Conservation (phyloP, 1,140 invertebrate genomes). For the Thaumatotibia leucotreta region DNA sequence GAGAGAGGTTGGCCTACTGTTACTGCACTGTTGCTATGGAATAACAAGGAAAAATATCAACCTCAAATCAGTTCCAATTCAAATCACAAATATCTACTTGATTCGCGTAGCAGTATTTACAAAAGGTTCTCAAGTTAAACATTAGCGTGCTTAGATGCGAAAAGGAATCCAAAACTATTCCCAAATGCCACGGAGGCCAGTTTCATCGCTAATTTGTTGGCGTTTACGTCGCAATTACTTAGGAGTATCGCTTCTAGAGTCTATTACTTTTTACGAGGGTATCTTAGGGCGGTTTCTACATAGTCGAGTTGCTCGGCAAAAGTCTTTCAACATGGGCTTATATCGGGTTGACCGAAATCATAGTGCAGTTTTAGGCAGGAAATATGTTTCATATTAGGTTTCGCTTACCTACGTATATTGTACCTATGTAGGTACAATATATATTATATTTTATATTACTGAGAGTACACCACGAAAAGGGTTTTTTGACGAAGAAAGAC, state of each 20-base stretch:
- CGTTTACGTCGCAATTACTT: slow-evolving; percentile 9
- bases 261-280: slow-evolving; percentile 46
- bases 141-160: background rate
- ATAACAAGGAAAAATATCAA: too few species aligned
- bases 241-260: slow-evolving; percentile 27
- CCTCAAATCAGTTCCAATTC: too few species aligned
- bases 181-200: background rate
- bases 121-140: too few species aligned
- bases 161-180: background rate
- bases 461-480: too few species aligned
- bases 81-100: too few species aligned
- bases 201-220: background rate
- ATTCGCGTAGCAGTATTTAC: too few species aligned
- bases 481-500: too few species aligned
- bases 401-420: too few species aligned
- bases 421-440: too few species aligned
- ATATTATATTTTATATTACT: too few species aligned
- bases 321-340: background rate
- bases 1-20: too few species aligned
- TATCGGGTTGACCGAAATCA: background rate
- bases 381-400: background rate
- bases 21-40: too few species aligned
- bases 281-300: slow-evolving; percentile 31
- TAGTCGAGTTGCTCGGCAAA: background rate
- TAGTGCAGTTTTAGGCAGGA: background rate